Evolutionary conservation across 2,797 vertebrate genomes (phyloP).

Genomic region (Anolis apletophallus): DNA sequence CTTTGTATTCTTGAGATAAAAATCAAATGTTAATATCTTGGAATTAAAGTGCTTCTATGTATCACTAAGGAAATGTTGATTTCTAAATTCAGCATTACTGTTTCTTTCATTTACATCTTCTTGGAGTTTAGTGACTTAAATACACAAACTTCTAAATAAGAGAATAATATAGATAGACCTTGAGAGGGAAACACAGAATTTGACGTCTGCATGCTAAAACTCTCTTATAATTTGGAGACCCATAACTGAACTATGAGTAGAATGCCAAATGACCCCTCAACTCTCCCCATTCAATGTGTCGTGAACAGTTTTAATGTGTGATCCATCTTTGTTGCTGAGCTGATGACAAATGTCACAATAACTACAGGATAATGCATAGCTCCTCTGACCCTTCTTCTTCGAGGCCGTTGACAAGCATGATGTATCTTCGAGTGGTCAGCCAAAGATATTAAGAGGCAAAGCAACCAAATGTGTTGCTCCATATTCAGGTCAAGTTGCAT

Average conservation of each 20-base stretch:
- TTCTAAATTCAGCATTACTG: background rate
- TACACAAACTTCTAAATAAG: background rate
- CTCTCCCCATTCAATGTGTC: background rate
- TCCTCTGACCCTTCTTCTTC: background rate
- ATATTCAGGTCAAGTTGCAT: background rate
- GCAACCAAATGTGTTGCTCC: background rate
- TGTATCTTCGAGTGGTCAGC: background rate
- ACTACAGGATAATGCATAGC: background rate
- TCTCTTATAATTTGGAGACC: background rate
- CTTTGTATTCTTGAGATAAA: conserved; percentile 34
- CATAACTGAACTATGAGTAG: background rate
- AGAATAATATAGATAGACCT: background rate
- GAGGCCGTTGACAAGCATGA: background rate
- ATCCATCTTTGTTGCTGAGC: background rate
- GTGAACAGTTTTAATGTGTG: background rate
- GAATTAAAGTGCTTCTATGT: background rate
- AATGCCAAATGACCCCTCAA: background rate
- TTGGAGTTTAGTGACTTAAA: conserved; percentile 26
- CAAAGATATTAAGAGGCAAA: background rate
- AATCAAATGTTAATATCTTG: background rate
- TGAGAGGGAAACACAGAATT: background rate
- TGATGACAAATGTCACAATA: background rate
- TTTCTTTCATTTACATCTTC: conserved; percentile 22
- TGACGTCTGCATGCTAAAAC: background rate
- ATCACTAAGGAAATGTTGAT: background rate